Evolutionary conservation across 2,113 vertebrate genomes (phyloP).

Genomic region (Dasypus novemcinctus): DNA sequence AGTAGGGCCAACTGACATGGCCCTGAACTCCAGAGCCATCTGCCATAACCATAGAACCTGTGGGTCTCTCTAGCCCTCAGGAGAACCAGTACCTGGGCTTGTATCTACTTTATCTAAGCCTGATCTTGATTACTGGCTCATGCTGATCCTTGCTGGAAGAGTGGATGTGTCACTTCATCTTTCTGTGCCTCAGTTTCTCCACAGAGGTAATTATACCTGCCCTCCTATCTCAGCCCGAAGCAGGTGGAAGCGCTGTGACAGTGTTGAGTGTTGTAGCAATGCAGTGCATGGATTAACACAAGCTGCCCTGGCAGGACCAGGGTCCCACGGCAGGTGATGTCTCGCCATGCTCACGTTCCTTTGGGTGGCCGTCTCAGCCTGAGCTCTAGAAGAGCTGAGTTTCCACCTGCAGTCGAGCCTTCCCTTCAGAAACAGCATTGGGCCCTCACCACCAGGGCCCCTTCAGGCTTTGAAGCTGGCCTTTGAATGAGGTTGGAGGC

Average conservation of each 20-base stretch:
- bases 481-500: neutral
- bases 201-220: neutral
- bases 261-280: neutral
- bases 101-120: too few relatives aligned
- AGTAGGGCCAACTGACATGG: too few relatives aligned
- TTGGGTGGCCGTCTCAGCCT: neutral
- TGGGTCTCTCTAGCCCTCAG: too few relatives aligned
- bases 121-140: neutral
- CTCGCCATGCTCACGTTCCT: neutral
- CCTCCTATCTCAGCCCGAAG: neutral
- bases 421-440: neutral
- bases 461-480: neutral
- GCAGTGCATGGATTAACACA: neutral
- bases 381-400: neutral
- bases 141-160: neutral
- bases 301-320: neutral
- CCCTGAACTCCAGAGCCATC: too few relatives aligned
- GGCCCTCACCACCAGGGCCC: neutral
- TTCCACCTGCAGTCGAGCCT: neutral
- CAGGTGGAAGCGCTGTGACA: neutral
- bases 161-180: neutral
- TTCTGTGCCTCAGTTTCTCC: neutral
- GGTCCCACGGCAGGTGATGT: accelerated
- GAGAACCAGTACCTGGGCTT: too few relatives aligned
- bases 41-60: too few relatives aligned